Evolutionary conservation across 2,888 invertebrate genomes (phyloP).

Genomic region (Sicus ferrugineus): DNA sequence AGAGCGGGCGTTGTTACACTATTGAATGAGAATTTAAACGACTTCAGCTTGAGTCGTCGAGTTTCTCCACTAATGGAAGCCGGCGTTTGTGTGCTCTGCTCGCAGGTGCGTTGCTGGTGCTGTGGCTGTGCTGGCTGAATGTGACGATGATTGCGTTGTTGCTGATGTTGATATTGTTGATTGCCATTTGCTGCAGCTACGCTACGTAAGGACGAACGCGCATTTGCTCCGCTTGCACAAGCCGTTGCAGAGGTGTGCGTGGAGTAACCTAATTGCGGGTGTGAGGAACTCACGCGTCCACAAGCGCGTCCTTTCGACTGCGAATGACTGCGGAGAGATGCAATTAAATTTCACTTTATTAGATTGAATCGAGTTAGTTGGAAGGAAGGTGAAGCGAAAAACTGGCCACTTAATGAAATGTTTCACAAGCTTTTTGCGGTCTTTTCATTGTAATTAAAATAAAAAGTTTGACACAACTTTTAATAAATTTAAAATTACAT

Average conservation of each 20-base stretch:
- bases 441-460: too few species aligned
- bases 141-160: constrained; percentile 26
- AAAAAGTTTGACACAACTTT: too few species aligned
- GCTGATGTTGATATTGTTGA: constrained; percentile 1
- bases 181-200: constrained; percentile 22
- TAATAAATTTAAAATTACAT: too few species aligned
- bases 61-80: constrained; percentile 76
- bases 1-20: constrained; percentile 70
- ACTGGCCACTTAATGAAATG: too few species aligned
- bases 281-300: constrained; percentile 57
- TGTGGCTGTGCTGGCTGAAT: constrained; percentile 60
- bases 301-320: constrained; percentile 56
- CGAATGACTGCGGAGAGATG: constrained; percentile 48
- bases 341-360: not conserved
- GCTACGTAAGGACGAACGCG: constrained; percentile 31
- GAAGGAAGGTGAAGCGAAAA: too few species aligned
- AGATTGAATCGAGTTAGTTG: too few species aligned
- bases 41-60: constrained; percentile 68
- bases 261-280: constrained; percentile 64
- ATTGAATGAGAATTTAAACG: constrained; percentile 71
- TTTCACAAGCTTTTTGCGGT: too few species aligned
- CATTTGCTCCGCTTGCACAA: constrained; percentile 16
- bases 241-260: constrained; percentile 61
- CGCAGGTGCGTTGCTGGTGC: constrained; percentile 67
- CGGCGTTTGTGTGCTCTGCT: constrained; percentile 78